Evolutionary conservation across 1,140 invertebrate species (phyloP).

Genomic region (Pseudomyrmex sp.): DNA sequence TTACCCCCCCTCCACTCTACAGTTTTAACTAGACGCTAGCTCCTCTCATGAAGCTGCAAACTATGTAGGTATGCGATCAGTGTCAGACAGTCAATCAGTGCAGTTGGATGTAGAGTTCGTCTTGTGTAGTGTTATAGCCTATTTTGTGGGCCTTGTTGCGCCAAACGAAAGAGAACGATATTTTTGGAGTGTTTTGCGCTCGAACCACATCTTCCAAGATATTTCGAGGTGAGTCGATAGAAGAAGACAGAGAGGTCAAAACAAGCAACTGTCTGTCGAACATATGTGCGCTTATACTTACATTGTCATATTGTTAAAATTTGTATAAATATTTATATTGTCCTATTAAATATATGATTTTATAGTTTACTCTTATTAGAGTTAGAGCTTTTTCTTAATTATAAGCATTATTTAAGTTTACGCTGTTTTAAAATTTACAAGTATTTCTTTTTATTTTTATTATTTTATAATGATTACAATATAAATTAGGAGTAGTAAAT

Average conservation of each 20-base stretch:
- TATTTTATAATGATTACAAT: too few relatives aligned
- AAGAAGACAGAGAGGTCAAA: neutral
- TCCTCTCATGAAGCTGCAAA: constrained; percentile 20
- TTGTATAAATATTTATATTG: too few relatives aligned
- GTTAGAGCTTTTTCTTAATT: too few relatives aligned
- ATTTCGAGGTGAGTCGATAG: constrained; percentile 57
- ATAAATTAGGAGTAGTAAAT: too few relatives aligned
- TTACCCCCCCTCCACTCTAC: neutral
- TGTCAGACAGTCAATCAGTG: constrained; percentile 51
- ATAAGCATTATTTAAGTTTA: too few relatives aligned
- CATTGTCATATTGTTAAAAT: too few relatives aligned
- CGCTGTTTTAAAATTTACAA: too few relatives aligned
- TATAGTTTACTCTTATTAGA: too few relatives aligned
- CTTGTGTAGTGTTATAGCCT: constrained; percentile 29
- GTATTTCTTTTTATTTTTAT: too few relatives aligned
- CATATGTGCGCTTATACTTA: constrained; percentile 13
- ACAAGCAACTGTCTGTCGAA: constrained; percentile 15
- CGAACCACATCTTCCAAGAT: constrained; percentile 48
- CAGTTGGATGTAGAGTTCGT: constrained; percentile 14
- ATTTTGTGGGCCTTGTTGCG: constrained; percentile 39
- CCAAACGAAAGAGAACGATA: constrained; percentile 41
- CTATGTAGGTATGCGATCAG: constrained; percentile 20
- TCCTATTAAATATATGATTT: too few relatives aligned
- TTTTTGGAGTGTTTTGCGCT: constrained; percentile 54
- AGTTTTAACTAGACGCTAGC: constrained; percentile 9